A percentile compares a stretch with the other conserved stretches of the same genome.
Conservation (phyloP, 2,797 vertebrate genomes). For the Gymnoscopelus microlampas region DNA sequence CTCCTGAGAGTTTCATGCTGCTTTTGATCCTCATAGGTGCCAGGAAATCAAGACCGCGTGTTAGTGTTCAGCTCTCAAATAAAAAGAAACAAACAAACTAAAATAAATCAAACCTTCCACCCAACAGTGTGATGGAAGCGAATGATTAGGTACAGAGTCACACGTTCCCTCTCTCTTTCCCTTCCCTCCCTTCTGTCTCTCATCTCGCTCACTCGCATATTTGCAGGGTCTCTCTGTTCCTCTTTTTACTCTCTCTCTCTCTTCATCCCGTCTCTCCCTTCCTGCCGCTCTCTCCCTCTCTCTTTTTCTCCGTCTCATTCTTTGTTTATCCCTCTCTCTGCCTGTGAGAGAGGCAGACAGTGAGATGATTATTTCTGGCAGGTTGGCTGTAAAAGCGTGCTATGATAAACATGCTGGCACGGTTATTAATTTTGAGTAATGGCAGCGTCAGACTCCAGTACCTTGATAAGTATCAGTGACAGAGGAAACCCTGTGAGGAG, state of each 20-base stretch:
- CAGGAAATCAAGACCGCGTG: too few relatives aligned
- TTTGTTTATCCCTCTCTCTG: neutral
- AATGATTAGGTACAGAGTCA: too few relatives aligned
- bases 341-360: constrained; percentile 41
- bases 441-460: constrained; percentile 80
- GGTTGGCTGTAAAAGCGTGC: constrained; percentile 80
- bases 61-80: too few relatives aligned
- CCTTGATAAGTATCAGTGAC: constrained; percentile 84
- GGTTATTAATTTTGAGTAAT: constrained; percentile 88
- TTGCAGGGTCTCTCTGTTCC: constrained; percentile 19
- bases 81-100: too few relatives aligned
- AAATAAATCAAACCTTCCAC: too few relatives aligned
- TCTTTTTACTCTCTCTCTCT: constrained; percentile 17
- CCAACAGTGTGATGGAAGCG: too few relatives aligned
- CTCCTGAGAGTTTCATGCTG: too few relatives aligned
- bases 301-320: neutral
- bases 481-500: constrained; percentile 64
- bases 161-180: constrained; percentile 4
- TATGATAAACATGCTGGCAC: constrained; percentile 88
- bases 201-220: constrained; percentile 46
- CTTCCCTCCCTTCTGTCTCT: constrained; percentile 43
- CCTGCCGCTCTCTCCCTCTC: constrained; percentile 23
- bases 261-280: neutral
- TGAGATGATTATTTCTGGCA: constrained; percentile 89
- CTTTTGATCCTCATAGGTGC: too few relatives aligned